phyloP scores from a whole-genome alignment of 2,797 vertebrate species.

The Falco concolor region DNA sequence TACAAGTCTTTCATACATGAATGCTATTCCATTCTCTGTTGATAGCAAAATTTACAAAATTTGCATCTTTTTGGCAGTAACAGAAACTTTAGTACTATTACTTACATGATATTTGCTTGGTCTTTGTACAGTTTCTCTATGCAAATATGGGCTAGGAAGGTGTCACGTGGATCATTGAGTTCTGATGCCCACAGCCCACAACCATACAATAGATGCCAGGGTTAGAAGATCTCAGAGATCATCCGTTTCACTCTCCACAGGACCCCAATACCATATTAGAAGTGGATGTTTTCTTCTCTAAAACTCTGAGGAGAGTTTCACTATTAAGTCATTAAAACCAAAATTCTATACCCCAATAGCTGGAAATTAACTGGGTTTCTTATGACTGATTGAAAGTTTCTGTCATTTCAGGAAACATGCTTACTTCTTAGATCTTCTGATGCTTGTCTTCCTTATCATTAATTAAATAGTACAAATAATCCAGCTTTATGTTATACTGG shows the following conservation, averaged over 20 bases:
- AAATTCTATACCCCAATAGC: neutral
- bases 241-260: neutral
- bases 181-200: neutral
- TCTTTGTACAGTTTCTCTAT: neutral
- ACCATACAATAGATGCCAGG: neutral
- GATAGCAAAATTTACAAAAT: neutral
- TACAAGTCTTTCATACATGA: neutral
- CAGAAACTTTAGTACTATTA: neutral
- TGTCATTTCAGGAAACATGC: neutral
- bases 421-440: neutral
- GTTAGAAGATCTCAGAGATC: neutral
- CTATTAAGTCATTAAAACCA: neutral
- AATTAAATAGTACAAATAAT: neutral
- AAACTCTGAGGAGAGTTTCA: neutral
- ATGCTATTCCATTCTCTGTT: neutral
- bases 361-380: neutral
- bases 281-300: neutral
- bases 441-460: neutral
- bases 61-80: neutral
- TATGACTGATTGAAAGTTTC: neutral
- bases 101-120: neutral
- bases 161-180: neutral
- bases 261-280: neutral
- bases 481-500: neutral
- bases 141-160: neutral